phyloP scores from a whole-genome alignment of 2,888 invertebrate genomes.

The Dorcus hopei region DNA sequence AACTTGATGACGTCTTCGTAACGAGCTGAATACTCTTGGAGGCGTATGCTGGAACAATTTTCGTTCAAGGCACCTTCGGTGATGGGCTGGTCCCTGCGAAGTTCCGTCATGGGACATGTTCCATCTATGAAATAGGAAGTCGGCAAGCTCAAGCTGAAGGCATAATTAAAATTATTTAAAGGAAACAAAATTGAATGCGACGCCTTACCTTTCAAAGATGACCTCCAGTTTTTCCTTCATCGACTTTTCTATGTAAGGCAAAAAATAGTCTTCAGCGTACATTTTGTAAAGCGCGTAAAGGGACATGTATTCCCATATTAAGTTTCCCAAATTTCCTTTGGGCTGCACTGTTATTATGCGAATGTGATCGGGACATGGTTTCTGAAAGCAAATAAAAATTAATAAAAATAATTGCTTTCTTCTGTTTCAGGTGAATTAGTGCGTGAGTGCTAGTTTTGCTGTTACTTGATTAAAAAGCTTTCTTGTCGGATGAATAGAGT shows the following conservation, averaged over 20 bases:
- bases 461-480: too few species aligned
- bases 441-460: too few species aligned
- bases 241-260: constrained; percentile 3
- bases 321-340: constrained; percentile 12
- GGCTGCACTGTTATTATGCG: not conserved
- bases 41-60: not conserved
- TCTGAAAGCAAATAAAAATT: too few species aligned
- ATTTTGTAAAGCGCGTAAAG: constrained; percentile 5
- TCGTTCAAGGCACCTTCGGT: not conserved
- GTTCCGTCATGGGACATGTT: too few species aligned
- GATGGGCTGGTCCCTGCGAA: not conserved
- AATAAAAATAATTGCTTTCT: too few species aligned
- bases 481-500: too few species aligned
- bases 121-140: too few species aligned
- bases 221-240: constrained; percentile 6
- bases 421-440: too few species aligned
- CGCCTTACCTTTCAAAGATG: constrained; percentile 9
- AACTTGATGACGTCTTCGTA: constrained; percentile 17
- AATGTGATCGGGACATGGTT: not conserved
- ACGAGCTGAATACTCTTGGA: constrained; percentile 14
- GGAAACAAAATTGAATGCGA: not conserved
- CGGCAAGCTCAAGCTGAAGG: constrained; percentile 9
- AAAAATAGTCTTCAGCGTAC: not conserved
- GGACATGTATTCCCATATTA: constrained; percentile 18
- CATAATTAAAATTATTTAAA: not conserved